Base-by-base conservation (phyloP, 53 echinoderm and acorn worm species). In the Antedon mediterranea region DNA sequence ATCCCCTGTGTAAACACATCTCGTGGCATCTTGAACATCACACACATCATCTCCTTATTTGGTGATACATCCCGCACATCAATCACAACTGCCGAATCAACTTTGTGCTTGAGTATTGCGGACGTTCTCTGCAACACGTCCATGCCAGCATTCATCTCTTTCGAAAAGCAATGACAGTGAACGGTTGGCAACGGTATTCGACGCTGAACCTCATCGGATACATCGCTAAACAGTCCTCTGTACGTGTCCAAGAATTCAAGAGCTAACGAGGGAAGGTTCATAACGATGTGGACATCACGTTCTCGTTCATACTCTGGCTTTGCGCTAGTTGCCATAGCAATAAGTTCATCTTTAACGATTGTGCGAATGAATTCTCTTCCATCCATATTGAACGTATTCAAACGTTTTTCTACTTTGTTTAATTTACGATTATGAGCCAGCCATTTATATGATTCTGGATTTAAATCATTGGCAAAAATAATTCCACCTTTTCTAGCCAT, bases 11-110 rank as follows among this genome's bases (percentile, higher is more conserved):
- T 6, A 2, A 92, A 30, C 28, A 93, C 79, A 13, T 79, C 76
- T 30, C 72, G 28, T 43, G 93, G 93, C 71, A 98, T 28, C 34
- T 84, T 43, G 43, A 98, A 93, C 28, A 85, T 81, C 73, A 81
- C 89, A 34, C 98, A 98, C 90, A 98, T 84, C 98, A 98, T 98
- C 75, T 98, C 98, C 76, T 98, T 98, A 75, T 98, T 98, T 11
- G 98, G 98, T 43, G 98, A 90, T 11, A 98, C 98, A 73, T 98
- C 88, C 43, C 98, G 81, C 13, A 98, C 98, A 77, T 93, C 82
- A 71, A 93, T 88, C 79, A 90, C 82, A n/a, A 81, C 37, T 28
- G 79, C 79, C 23, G 77, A 43, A 44, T 88, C 84, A 28, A 76
- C 76, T 26, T 80, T 75, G 0, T 77, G 33, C 71, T 33, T 14